These are phyloP conservation scores for Enteromius viviparus DNA, from an alignment of 2,797 vertebrate genomes.

Conservation along the genomic window DNA sequence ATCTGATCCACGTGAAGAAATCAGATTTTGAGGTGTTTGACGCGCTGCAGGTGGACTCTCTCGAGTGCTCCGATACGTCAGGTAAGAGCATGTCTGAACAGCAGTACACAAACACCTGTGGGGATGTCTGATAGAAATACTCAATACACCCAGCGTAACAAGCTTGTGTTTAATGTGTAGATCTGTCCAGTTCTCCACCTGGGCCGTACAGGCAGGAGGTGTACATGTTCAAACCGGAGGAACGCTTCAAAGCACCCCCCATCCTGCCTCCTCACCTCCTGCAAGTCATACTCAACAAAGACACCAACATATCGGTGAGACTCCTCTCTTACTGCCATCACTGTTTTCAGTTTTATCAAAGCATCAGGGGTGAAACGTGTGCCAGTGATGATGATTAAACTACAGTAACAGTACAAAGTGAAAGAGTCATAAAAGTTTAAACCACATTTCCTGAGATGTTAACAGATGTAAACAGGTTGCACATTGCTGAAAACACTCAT, in stretches of 20 bases:
- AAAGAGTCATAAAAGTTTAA: background rate
- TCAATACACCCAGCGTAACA: background rate
- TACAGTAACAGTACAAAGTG: background rate
- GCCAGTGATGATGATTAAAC: background rate
- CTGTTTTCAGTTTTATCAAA: background rate
- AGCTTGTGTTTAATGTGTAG: slow-evolving; percentile 66
- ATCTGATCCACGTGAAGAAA: slow-evolving; percentile 96
- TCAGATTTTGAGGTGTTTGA: slow-evolving; percentile 99
- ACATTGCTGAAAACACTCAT: background rate
- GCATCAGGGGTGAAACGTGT: too few relatives aligned
- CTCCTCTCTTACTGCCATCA: background rate
- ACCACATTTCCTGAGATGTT: background rate
- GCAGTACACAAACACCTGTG: background rate
- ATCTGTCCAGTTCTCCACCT: slow-evolving; percentile 95
- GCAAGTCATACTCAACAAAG: slow-evolving; percentile 98
- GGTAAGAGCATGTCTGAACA: slow-evolving; percentile 68
- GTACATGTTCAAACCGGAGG: slow-evolving; percentile 90
- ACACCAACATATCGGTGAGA: slow-evolving; percentile 96
- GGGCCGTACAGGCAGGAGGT: slow-evolving; percentile 93
- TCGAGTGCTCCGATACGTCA: slow-evolving; percentile 93
- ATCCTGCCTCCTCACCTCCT: slow-evolving; percentile 97
- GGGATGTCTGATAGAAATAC: background rate
- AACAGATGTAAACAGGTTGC: background rate
- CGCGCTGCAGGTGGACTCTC: slow-evolving; percentile 93
- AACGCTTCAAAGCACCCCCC: slow-evolving; percentile 93